These are phyloP conservation scores for Dendroctonus valens DNA, from an alignment of 1,140 invertebrate species.

Conservation along the genomic window DNA sequence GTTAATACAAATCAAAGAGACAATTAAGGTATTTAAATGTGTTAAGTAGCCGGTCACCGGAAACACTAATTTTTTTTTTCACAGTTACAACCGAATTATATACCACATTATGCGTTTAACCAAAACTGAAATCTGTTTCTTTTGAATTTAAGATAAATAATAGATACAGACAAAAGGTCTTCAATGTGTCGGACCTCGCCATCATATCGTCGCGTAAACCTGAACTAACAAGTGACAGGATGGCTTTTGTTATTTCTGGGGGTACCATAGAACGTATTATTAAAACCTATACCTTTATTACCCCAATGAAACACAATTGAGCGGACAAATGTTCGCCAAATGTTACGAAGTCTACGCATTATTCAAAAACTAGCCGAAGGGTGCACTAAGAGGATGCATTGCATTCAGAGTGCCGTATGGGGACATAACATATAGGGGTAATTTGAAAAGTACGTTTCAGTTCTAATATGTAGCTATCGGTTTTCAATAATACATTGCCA, in stretches of 20 bases:
- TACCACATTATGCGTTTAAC: too few relatives aligned
- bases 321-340: conserved; percentile 40
- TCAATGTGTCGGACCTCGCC: not conserved
- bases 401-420: too few relatives aligned
- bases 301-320: conserved; percentile 27
- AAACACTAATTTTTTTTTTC: too few relatives aligned
- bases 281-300: conserved; percentile 26
- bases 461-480: too few relatives aligned
- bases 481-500: too few relatives aligned
- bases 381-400: too few relatives aligned
- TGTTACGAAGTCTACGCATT: conserved; percentile 26
- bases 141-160: too few relatives aligned
- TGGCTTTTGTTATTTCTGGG: conserved; percentile 22
- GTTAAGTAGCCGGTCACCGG: too few relatives aligned
- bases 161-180: not conserved
- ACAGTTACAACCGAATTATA: too few relatives aligned
- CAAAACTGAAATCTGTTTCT: too few relatives aligned
- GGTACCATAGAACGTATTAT: conserved; percentile 7
- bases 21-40: too few relatives aligned
- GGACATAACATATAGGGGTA: conserved; percentile 12
- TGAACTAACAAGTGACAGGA: conserved; percentile 27
- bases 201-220: conserved; percentile 7
- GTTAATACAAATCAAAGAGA: too few relatives aligned
- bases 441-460: not conserved
- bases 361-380: conserved; percentile 31